Evolutionary conservation across 2,797 vertebrate genomes (phyloP).

Genomic region (Chelmon rostratus): DNA sequence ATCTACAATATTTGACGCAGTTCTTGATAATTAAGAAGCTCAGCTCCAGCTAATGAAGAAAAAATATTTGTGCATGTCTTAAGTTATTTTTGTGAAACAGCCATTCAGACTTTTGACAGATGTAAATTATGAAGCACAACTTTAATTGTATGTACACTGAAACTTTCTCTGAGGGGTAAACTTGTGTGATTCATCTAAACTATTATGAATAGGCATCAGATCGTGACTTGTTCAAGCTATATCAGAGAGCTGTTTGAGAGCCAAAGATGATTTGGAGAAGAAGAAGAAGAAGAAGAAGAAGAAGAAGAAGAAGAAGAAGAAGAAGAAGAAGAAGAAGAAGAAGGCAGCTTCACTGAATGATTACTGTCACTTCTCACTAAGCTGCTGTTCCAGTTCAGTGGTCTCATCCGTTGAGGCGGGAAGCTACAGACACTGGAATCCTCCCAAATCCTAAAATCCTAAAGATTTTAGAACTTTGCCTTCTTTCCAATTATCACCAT

Average conservation of each 20-base stretch:
- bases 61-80: no score
- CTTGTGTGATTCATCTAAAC: no score
- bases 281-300: not conserved
- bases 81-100: no score
- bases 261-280: no score
- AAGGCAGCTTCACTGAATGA: not conserved
- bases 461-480: constrained; percentile 9
- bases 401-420: constrained; percentile 17
- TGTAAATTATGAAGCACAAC: no score
- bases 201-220: no score
- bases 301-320: not conserved
- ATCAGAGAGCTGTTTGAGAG: no score
- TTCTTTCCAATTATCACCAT: constrained; percentile 18
- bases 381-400: constrained; percentile 12
- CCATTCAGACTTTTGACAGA: no score
- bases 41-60: not conserved
- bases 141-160: no score
- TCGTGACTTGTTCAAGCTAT: no score
- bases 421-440: not conserved
- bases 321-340: constrained; percentile 1
- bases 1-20: not conserved
- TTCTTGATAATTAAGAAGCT: not conserved
- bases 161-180: no score
- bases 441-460: not conserved
- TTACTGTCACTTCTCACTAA: constrained; percentile 2